phyloP scores from a whole-genome alignment of 2,888 invertebrate genomes.

The Endomychus coccineus region DNA sequence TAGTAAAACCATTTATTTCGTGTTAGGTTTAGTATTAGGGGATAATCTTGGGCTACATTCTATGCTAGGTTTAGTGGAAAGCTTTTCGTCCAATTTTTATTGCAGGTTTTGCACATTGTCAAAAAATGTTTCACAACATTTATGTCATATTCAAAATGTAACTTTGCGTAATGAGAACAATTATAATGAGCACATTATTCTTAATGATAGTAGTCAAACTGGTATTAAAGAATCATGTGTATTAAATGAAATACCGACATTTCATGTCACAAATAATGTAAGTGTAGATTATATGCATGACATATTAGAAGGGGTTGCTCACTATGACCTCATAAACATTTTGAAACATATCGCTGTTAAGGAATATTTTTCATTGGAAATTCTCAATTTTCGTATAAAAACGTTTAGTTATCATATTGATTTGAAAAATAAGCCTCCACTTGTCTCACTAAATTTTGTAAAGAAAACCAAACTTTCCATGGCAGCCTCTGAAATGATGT shows the following conservation, averaged over 20 bases:
- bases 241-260: slow-evolving; percentile 23
- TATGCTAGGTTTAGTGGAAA: slow-evolving; percentile 24
- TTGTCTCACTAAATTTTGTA: too few relatives aligned
- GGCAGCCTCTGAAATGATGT: too few relatives aligned
- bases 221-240: slow-evolving; percentile 26
- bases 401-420: too few relatives aligned
- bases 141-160: too few relatives aligned
- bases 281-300: slow-evolving; percentile 32
- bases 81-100: slow-evolving; percentile 23
- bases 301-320: slow-evolving; percentile 24
- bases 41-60: slow-evolving; percentile 26
- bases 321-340: too few relatives aligned
- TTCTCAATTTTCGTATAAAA: too few relatives aligned
- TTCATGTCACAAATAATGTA: slow-evolving; percentile 25
- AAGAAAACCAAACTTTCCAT: too few relatives aligned
- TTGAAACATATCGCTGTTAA: too few relatives aligned
- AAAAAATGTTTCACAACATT: too few relatives aligned
- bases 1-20: slow-evolving; percentile 15
- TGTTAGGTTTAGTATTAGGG: slow-evolving; percentile 13
- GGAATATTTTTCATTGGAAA: too few relatives aligned
- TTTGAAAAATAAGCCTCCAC: too few relatives aligned
- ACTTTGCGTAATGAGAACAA: too few relatives aligned
- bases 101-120: slow-evolving; percentile 24
- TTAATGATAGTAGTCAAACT: slow-evolving; percentile 4
- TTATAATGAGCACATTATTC: slow-evolving; percentile 1